Evolutionary conservation across 2,797 vertebrate species (phyloP), one percentile per base, ranked within the genome.

Genomic region (Characodon lateralis): DNA sequence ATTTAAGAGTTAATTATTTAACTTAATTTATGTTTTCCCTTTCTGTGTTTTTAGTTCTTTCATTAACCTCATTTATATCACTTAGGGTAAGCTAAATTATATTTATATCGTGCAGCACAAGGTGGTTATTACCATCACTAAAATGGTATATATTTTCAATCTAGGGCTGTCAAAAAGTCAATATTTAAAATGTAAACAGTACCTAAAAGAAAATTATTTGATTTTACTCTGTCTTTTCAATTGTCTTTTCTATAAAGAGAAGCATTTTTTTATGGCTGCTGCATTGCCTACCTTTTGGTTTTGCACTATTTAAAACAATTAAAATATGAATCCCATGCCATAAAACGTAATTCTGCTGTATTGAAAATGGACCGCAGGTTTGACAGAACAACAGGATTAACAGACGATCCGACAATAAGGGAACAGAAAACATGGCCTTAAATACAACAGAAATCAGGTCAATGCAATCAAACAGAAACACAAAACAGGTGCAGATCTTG

Each of bases 1-100:
- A 69, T 46, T 48, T 69, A 14, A 46, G 41, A 69, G 66, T 69
- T 69, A 69, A 69, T 69, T 69, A 46, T 46, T 26, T 48, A 69
- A 46, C 66, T 48, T 46, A 46, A 69, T 69, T 69, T 46, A 26
- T 39, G 31, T 65, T 65, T 65, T 22, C 31, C 31, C 7, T 35
- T 56, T 24, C 1, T 39, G 31, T 14, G 5, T 0, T 22, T 68
- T 26, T 69, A 51, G 13, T n/a, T 75, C 22, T 53, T 28, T 24
- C 3, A 16, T 39, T 51, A 72, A 56, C 28, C 71, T 22, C 14
- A n/a, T 72, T 72, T 41, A 56, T 72, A 56, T 72, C 31, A 56
- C 28, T 56, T 24, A 24, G 51, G 12, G 7, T 41, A 24, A 24
- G 51, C 8, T 26, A 68, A 8, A 56, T 72, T 35, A 72, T 4